Conservation (phyloP, 2,113 vertebrate genomes). For the Cyprinus carpio region DNA sequence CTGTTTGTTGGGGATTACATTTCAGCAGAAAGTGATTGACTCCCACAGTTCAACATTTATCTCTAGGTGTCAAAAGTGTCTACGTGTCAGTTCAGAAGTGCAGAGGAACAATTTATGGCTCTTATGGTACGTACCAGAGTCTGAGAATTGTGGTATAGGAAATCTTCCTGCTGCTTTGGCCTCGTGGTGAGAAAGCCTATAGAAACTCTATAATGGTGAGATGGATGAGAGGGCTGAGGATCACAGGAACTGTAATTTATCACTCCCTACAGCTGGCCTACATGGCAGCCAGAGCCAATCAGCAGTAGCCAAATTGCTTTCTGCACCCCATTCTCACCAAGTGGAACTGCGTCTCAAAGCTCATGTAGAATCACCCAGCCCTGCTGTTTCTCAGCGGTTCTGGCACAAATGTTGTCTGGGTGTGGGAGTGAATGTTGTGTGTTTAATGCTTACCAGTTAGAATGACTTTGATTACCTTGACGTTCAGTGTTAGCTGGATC, state of each 20-base stretch:
- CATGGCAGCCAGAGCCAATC: conserved; percentile 44
- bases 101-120: conserved; percentile 5
- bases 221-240: conserved; percentile 42
- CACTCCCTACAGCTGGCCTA: conserved; percentile 36
- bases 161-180: background rate
- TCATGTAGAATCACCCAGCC: background rate
- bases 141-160: conserved; percentile 2
- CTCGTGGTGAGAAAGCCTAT: background rate
- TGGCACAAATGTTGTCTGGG: background rate
- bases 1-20: conserved; percentile 3
- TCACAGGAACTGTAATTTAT: conserved; percentile 49
- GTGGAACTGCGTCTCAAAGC: conserved; percentile 31
- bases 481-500: background rate
- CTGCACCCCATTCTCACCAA: conserved; percentile 36
- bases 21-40: conserved; percentile 6
- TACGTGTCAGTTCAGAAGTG: background rate
- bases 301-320: conserved; percentile 53
- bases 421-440: background rate
- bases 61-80: conserved; percentile 21
- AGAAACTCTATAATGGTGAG: conserved; percentile 24
- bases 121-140: background rate
- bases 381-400: background rate
- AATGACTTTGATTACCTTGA: background rate
- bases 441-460: background rate
- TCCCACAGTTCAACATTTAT: background rate